phyloP scores from a whole-genome alignment of 92 coral and sea anemone genomes.

The Anthopleura xanthogrammica region DNA sequence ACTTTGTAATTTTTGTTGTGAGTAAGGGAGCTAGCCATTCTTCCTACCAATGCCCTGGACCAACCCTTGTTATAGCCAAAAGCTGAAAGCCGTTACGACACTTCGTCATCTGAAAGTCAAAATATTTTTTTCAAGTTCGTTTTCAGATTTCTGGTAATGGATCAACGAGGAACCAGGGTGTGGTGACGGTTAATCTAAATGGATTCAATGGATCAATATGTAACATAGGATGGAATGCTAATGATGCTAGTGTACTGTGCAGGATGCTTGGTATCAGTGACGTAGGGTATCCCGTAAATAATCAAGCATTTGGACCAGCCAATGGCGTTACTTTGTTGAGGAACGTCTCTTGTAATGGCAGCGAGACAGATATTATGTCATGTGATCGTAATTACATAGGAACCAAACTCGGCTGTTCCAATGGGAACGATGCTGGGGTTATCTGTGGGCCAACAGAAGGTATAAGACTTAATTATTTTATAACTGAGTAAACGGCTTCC shows the following conservation, averaged over 20 bases:
- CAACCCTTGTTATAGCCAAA: too few species aligned
- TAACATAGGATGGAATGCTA: slow-evolving; percentile 32
- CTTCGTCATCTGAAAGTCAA: neutral
- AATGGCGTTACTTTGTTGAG: slow-evolving; percentile 23
- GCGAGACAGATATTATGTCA: slow-evolving; percentile 32
- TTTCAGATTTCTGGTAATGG: slow-evolving; percentile 38
- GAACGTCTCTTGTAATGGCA: slow-evolving; percentile 26
- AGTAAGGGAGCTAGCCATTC: too few species aligned
- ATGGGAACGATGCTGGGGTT: slow-evolving; percentile 34
- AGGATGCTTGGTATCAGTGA: slow-evolving; percentile 35
- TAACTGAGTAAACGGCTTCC: neutral
- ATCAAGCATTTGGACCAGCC: slow-evolving; percentile 34
- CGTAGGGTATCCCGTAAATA: slow-evolving; percentile 23
- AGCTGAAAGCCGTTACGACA: neutral
- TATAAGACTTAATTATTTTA: neutral
- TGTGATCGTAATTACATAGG: slow-evolving; percentile 31
- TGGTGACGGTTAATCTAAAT: slow-evolving; percentile 14
- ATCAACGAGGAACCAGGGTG: slow-evolving; percentile 37
- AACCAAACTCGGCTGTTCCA: slow-evolving; percentile 7
- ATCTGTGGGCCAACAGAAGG: slow-evolving; percentile 26
- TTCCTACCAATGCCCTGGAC: too few species aligned
- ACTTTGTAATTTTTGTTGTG: too few species aligned
- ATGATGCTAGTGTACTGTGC: slow-evolving; percentile 46
- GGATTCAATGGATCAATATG: slow-evolving; percentile 43
- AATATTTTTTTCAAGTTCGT: slow-evolving; percentile 5